Evolutionary conservation across 2,888 invertebrate genomes (phyloP).

Genomic region (Lithosia quadra): DNA sequence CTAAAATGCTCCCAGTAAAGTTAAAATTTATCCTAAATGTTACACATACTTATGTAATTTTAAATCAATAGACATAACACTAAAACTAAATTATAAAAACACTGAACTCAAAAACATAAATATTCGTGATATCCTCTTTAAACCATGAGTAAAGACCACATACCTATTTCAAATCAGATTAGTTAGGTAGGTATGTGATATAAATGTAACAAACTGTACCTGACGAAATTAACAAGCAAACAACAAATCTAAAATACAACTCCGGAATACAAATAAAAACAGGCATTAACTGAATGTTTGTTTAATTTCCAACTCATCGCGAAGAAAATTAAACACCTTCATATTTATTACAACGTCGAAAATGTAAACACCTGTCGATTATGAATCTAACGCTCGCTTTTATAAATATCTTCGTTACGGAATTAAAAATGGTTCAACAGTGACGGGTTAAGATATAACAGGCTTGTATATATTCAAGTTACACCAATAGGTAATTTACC

Average conservation of each 20-base stretch:
- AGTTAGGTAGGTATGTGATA: not conserved
- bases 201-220: not conserved
- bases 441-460: constrained; percentile 17
- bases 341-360: constrained; percentile 37
- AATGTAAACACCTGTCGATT: constrained; percentile 44
- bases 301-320: constrained; percentile 29
- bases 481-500: not conserved
- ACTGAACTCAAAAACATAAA: no score
- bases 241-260: constrained; percentile 5
- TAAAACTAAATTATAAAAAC: no score
- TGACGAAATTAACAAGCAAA: not conserved
- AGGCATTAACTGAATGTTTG: constrained; percentile 38
- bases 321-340: constrained; percentile 36
- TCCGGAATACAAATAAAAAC: constrained; percentile 21
- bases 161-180: not conserved
- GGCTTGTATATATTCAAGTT: constrained; percentile 11
- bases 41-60: no score
- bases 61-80: no score
- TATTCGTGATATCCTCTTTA: not conserved
- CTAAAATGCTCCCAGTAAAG: no score
- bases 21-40: no score
- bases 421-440: constrained; percentile 27
- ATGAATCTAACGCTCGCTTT: constrained; percentile 31
- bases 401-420: constrained; percentile 27
- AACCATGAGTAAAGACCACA: not conserved